Percentiles rank a stretch among this genome's conserved stretches.
These are phyloP conservation scores for Carettochelys insculpta DNA, from an alignment of 2,113 vertebrate genomes.

Conservation along the genomic window DNA sequence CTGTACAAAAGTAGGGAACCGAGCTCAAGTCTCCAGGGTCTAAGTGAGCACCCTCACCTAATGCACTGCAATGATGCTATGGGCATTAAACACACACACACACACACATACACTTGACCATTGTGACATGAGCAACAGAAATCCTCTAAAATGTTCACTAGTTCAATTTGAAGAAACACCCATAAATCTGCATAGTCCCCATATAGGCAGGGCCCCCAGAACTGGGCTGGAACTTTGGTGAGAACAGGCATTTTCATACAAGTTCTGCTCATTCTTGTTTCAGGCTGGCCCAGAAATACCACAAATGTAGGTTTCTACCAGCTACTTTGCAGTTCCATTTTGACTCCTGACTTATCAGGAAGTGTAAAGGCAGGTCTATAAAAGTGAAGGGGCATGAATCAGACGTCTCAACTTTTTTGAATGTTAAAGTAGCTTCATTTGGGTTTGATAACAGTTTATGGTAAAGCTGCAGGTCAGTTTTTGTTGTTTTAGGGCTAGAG, in stretches of 20 bases:
- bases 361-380: constrained; percentile 38
- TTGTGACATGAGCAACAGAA: background rate
- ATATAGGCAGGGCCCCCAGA: no score
- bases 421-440: background rate
- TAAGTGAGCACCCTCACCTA: background rate
- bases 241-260: background rate
- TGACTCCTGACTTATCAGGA: constrained; percentile 13
- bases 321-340: constrained; percentile 43
- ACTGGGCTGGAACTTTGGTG: background rate
- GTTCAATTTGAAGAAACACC: background rate
- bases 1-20: background rate
- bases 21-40: background rate
- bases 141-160: background rate
- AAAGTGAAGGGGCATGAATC: background rate
- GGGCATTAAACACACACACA: background rate
- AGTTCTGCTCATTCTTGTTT: background rate
- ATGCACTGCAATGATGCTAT: background rate
- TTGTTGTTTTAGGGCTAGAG: constrained; percentile 30
- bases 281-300: constrained; percentile 32
- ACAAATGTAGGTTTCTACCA: constrained; percentile 27
- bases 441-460: constrained; percentile 13
- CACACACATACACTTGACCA: background rate
- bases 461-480: constrained; percentile 37
- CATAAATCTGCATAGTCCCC: background rate
- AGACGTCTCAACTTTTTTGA: background rate